phyloP scores from a whole-genome alignment of 2,113 vertebrate species.

The Brachirus orientalis region DNA sequence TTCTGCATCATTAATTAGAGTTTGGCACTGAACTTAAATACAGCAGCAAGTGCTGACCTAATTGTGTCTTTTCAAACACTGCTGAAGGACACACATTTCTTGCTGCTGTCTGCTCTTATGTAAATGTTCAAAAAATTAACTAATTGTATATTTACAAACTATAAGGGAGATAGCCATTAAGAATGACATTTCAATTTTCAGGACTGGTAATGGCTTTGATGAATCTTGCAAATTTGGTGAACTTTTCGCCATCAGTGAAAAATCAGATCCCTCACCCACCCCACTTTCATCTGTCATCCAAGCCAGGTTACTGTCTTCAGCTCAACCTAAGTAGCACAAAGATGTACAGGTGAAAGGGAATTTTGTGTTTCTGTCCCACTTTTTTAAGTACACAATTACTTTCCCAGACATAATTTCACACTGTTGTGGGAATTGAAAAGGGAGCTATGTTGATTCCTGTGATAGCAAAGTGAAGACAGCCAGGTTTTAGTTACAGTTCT shows the following conservation, averaged over 20 bases:
- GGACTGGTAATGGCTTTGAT: slow-evolving; percentile 1
- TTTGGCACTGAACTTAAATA: neutral
- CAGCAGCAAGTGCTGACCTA: slow-evolving; percentile 5
- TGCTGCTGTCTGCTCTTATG: neutral
- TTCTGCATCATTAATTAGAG: slow-evolving; percentile 1
- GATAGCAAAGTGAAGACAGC: slow-evolving; percentile 23
- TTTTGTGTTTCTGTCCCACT: slow-evolving; percentile 26
- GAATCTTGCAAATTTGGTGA: slow-evolving; percentile 25
- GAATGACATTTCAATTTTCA: neutral
- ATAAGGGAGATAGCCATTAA: slow-evolving; percentile 1
- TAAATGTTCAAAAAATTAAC: neutral
- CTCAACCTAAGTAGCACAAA: slow-evolving; percentile 44
- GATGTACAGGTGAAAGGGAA: slow-evolving; percentile 13
- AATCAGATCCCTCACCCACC: slow-evolving; percentile 33
- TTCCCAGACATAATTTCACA: slow-evolving; percentile 13
- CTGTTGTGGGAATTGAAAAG: slow-evolving; percentile 1
- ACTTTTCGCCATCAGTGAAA: slow-evolving; percentile 46
- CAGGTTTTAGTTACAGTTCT: slow-evolving; percentile 23
- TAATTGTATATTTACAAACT: slow-evolving; percentile 23
- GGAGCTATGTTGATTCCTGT: slow-evolving; percentile 6
- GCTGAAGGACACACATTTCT: slow-evolving; percentile 9
- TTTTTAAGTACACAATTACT: slow-evolving; percentile 35
- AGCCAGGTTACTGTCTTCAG: slow-evolving; percentile 32
- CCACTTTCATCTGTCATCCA: slow-evolving; percentile 49
- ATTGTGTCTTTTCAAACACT: slow-evolving; percentile 29